phyloP scores from a whole-genome alignment of 2,888 invertebrate genomes.

The Nymphalis c-album region DNA sequence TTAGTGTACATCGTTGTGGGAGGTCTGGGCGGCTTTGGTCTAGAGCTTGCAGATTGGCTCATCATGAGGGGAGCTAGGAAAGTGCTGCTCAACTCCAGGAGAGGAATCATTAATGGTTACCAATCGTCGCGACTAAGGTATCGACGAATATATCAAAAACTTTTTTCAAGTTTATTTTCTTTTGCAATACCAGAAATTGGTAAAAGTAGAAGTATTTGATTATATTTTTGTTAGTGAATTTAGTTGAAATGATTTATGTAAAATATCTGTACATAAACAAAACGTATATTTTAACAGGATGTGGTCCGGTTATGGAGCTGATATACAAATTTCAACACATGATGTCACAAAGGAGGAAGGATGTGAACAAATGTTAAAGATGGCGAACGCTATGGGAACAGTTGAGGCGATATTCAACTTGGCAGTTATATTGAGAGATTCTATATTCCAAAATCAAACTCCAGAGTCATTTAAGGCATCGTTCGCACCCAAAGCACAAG shows the following conservation, averaged over 20 bases:
- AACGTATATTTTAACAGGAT: conserved; percentile 60
- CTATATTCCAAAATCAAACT: conserved; percentile 89
- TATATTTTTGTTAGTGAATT: neutral
- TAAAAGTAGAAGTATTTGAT: too few species aligned
- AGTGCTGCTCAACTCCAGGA: conserved; percentile 89
- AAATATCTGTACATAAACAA: neutral
- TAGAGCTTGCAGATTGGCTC: conserved; percentile 94
- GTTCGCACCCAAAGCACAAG: conserved; percentile 88
- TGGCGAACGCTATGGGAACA: conserved; percentile 83
- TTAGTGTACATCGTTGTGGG: conserved; percentile 84
- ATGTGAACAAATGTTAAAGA: conserved; percentile 85
- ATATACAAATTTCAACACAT: conserved; percentile 84
- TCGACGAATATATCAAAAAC: neutral
- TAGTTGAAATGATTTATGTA: neutral
- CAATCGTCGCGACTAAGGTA: conserved; percentile 83
- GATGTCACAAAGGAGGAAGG: conserved; percentile 87
- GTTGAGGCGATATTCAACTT: conserved; percentile 94
- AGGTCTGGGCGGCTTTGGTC: conserved; percentile 95
- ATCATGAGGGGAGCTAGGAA: conserved; percentile 90
- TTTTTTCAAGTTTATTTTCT: too few species aligned
- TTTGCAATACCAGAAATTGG: too few species aligned
- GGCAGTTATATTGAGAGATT: conserved; percentile 90
- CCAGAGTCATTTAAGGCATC: conserved; percentile 85
- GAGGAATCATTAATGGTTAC: conserved; percentile 90
- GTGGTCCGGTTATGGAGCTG: conserved; percentile 87